Base-by-base conservation (phyloP, 2,888 invertebrate genomes). In the Lithodes maja region DNA sequence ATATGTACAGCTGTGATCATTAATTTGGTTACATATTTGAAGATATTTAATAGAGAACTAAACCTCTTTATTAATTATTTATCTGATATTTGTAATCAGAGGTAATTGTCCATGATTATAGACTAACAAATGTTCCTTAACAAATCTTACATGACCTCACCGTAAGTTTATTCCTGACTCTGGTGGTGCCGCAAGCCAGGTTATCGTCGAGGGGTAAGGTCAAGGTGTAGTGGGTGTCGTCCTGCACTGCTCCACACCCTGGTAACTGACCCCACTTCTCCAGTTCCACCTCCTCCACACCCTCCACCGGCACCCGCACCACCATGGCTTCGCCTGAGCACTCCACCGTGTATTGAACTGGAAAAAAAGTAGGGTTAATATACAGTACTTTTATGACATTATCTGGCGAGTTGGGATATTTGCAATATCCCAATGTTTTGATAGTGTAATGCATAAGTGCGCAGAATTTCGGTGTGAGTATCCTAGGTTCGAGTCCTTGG, bases 241-340 rank as follows among this genome's bases (percentile, higher is more conserved):
- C 69, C 52, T 9, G 17, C 33, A 3, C 15, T 55, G 82, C 69
- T n/a, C 68, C 85, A 71, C 91, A 91, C 52, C 87, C 90, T 17
- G 90, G 90, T 50, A 91, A 84, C 17, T 75, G 77, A 15, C 78
- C 82, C 91, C 91, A 91, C 75, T 91, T 91, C 33, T 91, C 90
- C 17, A 91, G 78, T 49, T 85, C 87, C 49, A 90, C 91, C 1
- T 52, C 68, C 12, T 52, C 68, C 71, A 90, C 85, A 1, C 85
- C 91, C 5, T 74, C 79, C 55, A 55, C 74, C 12, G 82, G 85
- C 61, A 91, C 90, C n/a, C 81, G 69, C 68, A 91, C 77, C 55
- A 80, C 83, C 89, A 91, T 87, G 50, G 68, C 53, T 3, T 74
- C 79, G 0, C 53, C 75, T 1, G 71, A 49, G 71, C 90, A 90